These are phyloP conservation scores for Nesogale talazaci DNA, from an alignment of 2,113 vertebrate species.

Conservation along the genomic window DNA sequence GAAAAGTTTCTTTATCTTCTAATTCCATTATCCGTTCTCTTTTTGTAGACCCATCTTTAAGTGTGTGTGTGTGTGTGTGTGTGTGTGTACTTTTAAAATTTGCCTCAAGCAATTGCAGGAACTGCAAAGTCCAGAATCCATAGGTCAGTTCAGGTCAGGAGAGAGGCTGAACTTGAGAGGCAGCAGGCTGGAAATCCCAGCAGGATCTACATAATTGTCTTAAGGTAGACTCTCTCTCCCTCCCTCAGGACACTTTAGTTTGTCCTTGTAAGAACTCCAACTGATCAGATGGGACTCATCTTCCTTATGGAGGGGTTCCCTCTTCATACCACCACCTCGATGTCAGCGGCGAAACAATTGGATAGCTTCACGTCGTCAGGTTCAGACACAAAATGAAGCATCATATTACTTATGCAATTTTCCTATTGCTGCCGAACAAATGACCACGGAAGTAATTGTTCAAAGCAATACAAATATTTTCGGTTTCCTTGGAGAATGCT, in stretches of 20 bases:
- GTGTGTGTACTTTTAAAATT: not conserved
- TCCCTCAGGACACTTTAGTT: not conserved
- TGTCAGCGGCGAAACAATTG: not conserved
- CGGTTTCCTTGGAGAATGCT: not conserved
- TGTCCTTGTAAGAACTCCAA: not conserved
- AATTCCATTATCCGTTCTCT: too few species aligned
- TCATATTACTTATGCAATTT: not conserved
- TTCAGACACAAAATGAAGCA: not conserved
- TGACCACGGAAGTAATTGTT: not conserved
- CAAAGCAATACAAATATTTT: not conserved
- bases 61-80: too few species aligned
- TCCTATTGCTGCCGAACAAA: not conserved
- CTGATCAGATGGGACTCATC: not conserved
- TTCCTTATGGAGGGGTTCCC: not conserved
- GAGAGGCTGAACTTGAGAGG: not conserved
- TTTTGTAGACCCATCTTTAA: not conserved
- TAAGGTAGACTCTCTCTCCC: not conserved
- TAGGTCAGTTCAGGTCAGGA: not conserved
- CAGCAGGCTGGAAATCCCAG: not conserved
- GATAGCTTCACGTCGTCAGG: not conserved
- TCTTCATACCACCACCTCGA: not conserved
- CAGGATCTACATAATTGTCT: not conserved
- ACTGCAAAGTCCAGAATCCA: not conserved
- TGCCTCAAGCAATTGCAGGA: not conserved
- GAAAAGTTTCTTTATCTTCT: too few species aligned